A percentile compares a stretch with the other conserved stretches of the same genome.
phyloP scores from a whole-genome alignment of 2,888 invertebrate species.

The Limnephilus auricula region DNA sequence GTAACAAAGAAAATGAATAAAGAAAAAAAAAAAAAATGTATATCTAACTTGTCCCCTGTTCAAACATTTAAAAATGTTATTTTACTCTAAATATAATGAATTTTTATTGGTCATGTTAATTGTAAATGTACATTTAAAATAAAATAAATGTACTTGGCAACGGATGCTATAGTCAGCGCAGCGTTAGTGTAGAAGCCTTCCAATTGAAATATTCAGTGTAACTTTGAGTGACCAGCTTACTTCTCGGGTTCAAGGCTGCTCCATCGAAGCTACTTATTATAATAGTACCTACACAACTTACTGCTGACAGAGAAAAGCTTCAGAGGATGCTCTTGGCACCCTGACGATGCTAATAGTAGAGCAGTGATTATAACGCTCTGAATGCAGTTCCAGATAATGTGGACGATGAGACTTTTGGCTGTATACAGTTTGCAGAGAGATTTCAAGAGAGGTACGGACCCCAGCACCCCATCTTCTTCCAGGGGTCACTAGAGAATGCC shows the following conservation, averaged over 20 bases:
- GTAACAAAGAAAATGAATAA: too few relatives aligned
- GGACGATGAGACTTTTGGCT: constrained; percentile 90
- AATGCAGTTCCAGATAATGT: constrained; percentile 90
- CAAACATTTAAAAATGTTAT: too few relatives aligned
- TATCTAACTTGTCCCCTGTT: too few relatives aligned
- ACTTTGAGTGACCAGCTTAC: background rate
- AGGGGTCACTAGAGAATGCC: constrained; percentile 93
- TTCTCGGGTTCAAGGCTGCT: background rate
- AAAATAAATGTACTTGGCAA: background rate
- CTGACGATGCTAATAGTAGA: background rate
- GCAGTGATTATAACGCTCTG: constrained; percentile 46
- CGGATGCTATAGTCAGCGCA: background rate
- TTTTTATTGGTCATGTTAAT: too few relatives aligned
- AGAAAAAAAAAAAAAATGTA: too few relatives aligned
- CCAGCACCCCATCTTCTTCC: constrained; percentile 93
- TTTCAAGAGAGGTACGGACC: constrained; percentile 92
- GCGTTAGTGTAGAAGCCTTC: too few relatives aligned
- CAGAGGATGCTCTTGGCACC: background rate
- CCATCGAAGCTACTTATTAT: too few relatives aligned
- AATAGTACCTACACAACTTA: too few relatives aligned
- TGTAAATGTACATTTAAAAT: too few relatives aligned
- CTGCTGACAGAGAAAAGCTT: background rate
- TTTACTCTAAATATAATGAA: too few relatives aligned
- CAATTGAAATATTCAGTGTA: background rate
- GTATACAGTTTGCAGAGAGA: constrained; percentile 90